Conservation (phyloP, 1,140 invertebrate genomes). For the Drepana arcuata region DNA sequence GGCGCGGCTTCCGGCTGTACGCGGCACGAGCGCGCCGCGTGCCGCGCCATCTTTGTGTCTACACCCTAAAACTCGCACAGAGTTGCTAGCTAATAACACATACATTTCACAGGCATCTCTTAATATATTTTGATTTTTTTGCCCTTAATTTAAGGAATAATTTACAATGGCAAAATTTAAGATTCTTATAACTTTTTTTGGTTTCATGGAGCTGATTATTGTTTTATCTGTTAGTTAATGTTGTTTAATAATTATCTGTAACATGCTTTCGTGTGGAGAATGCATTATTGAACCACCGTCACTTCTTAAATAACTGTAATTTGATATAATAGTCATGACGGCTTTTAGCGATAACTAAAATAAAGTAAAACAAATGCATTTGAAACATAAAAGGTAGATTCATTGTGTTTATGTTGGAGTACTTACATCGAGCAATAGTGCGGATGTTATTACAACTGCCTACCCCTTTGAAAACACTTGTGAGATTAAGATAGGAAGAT, state of each 20-base stretch:
- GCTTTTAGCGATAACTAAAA: slow-evolving; percentile 3
- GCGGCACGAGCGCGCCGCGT: slow-evolving; percentile 61
- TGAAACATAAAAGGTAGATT: too few species aligned
- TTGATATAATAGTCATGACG: slow-evolving; percentile 41
- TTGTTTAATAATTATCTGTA: slow-evolving; percentile 61
- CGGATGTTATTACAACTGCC: too few species aligned
- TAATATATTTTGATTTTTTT: slow-evolving; percentile 13
- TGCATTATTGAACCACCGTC: slow-evolving; percentile 24
- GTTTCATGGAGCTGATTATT: slow-evolving; percentile 26
- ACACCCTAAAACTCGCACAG: slow-evolving; percentile 47
- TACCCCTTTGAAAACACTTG: too few species aligned
- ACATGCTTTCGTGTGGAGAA: slow-evolving; percentile 34
- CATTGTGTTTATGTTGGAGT: too few species aligned
- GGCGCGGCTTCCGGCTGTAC: slow-evolving; percentile 50
- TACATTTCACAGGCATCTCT: slow-evolving; percentile 9
- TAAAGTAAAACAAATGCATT: too few species aligned
- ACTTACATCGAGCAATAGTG: too few species aligned
- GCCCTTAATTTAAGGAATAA: slow-evolving; percentile 5
- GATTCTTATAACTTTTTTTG: slow-evolving; percentile 12
- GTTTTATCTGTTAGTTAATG: slow-evolving; percentile 58
- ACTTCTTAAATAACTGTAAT: slow-evolving; percentile 34
- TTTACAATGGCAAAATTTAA: slow-evolving; percentile 6
- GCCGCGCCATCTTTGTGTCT: slow-evolving; percentile 62
- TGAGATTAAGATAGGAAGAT: too few species aligned
- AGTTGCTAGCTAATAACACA: slow-evolving; percentile 42